Evolutionary conservation across 2,113 vertebrate species (phyloP).

Genomic region (Elgaria multicarinata): DNA sequence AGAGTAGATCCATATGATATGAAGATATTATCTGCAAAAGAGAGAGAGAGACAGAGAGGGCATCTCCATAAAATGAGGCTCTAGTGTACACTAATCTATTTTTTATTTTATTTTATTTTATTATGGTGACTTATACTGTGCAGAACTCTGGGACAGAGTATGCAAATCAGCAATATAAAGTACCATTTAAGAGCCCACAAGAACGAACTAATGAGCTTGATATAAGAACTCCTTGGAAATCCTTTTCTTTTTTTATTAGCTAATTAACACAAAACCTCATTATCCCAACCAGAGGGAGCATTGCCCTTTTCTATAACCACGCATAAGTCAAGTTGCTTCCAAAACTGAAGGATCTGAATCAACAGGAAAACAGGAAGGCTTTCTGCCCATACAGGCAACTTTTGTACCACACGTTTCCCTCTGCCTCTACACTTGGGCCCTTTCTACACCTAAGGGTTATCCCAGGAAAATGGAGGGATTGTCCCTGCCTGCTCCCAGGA

Average conservation of each 20-base stretch:
- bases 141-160: conserved; percentile 64
- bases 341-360: conserved; percentile 55
- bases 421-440: neutral
- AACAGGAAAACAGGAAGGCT: conserved; percentile 24
- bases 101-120: conserved; percentile 51
- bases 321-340: conserved; percentile 67
- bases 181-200: conserved; percentile 63
- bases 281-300: conserved; percentile 57
- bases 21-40: conserved; percentile 48
- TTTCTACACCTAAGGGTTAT: too few relatives aligned
- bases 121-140: conserved; percentile 64
- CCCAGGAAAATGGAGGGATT: too few relatives aligned
- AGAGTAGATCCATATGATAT: conserved; percentile 25
- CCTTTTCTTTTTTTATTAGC: conserved; percentile 59
- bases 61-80: conserved; percentile 52
- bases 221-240: conserved; percentile 63
- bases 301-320: conserved; percentile 59
- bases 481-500: too few relatives aligned
- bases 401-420: neutral
- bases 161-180: conserved; percentile 75
- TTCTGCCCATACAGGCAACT: neutral
- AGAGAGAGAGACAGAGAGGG: conserved; percentile 31
- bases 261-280: conserved; percentile 76
- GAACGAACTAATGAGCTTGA: conserved; percentile 71
- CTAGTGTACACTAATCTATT: conserved; percentile 61